These are phyloP conservation scores for Eupithecia vulgata DNA, from an alignment of 2,888 invertebrate species.

Conservation along the genomic window DNA sequence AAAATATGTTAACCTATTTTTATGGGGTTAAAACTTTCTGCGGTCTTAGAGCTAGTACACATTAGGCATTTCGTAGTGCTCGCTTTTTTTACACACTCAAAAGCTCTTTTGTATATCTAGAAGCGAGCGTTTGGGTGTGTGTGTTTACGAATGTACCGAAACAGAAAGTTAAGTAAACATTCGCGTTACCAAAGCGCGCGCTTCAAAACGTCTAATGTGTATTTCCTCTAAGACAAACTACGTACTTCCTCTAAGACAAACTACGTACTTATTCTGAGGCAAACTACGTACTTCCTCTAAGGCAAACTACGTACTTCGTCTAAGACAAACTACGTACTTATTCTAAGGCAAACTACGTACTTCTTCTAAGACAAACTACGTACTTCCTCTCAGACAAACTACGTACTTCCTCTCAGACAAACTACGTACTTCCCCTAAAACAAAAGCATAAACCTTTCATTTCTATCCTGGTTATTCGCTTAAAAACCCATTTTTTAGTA, in stretches of 20 bases:
- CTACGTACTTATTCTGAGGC: too few species aligned
- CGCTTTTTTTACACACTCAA: too few species aligned
- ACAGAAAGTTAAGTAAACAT: neutral
- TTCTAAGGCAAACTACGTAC: too few species aligned
- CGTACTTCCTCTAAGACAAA: too few species aligned
- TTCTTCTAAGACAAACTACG: too few species aligned
- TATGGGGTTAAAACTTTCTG: neutral
- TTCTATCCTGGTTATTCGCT: neutral
- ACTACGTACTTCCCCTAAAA: neutral
- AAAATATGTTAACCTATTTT: neutral
- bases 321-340: too few species aligned
- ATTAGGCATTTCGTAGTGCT: neutral
- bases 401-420: neutral
- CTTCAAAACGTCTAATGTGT: neutral
- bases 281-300: too few species aligned
- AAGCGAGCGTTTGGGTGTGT: neutral
- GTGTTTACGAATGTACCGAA: neutral
- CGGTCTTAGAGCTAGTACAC: neutral
- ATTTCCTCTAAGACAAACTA: too few species aligned
- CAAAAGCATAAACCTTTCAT: neutral
- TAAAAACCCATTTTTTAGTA: neutral
- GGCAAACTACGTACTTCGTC: too few species aligned
- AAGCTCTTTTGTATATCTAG: neutral
- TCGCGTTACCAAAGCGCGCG: neutral
- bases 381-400: too few species aligned